Evolutionary conservation across 2,888 invertebrate genomes (phyloP).

Genomic region (Tridacna gigas): DNA sequence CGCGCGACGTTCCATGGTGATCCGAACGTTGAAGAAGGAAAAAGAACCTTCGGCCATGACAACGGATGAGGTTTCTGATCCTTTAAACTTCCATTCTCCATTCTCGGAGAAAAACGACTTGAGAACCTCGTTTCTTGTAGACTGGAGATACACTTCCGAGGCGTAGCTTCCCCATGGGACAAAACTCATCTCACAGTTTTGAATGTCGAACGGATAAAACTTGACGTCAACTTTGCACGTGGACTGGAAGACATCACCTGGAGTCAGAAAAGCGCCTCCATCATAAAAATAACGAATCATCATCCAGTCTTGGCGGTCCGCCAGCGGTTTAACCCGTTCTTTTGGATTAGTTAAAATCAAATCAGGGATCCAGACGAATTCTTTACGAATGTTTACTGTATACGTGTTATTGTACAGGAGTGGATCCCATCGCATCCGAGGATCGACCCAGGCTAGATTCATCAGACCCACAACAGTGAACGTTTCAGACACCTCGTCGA

Average conservation of each 20-base stretch:
- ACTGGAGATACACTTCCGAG: background rate
- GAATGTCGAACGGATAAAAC: constrained; percentile 39
- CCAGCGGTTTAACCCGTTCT: constrained; percentile 17
- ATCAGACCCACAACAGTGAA: constrained; percentile 55
- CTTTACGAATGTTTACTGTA: constrained; percentile 28
- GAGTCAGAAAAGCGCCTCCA: constrained; percentile 22
- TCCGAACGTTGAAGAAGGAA: constrained; percentile 30
- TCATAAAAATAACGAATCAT: constrained; percentile 8
- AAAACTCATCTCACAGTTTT: constrained; percentile 39
- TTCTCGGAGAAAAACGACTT: constrained; percentile 49
- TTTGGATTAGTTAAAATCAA: constrained; percentile 44
- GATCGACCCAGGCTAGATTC: constrained; percentile 52
- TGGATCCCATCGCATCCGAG: constrained; percentile 51
- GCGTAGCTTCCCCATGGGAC: constrained; percentile 19
- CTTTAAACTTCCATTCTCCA: constrained; percentile 60
- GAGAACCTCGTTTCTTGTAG: background rate
- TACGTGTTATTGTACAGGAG: constrained; percentile 23
- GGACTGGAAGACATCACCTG: constrained; percentile 33
- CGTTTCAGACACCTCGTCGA: constrained; percentile 58
- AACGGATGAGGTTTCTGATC: constrained; percentile 2
- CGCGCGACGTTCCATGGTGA: constrained; percentile 53
- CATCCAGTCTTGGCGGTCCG: constrained; percentile 23
- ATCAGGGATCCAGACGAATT: constrained; percentile 59
- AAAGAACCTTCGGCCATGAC: constrained; percentile 25
- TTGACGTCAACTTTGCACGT: constrained; percentile 29